Percentiles rank a stretch among this genome's conserved stretches.
phyloP scores from a whole-genome alignment of 2,888 invertebrate species.

The Cheilosia urbana region DNA sequence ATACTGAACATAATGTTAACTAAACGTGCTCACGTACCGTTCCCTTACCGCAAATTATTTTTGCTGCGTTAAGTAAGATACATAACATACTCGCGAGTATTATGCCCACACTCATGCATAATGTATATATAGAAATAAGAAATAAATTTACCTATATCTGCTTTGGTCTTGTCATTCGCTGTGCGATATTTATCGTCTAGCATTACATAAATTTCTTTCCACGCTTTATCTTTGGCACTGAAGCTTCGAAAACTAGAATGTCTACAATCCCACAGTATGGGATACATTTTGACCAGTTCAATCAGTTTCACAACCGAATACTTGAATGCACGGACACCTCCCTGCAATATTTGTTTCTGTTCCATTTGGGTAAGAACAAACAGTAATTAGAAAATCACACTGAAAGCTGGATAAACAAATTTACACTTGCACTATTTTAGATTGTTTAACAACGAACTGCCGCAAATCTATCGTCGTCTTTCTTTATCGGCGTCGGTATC shows the following conservation, averaged over 20 bases:
- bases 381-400: neutral
- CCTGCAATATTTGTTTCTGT: neutral
- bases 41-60: too few species aligned
- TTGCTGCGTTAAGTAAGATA: too few species aligned
- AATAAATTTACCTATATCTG: constrained; percentile 29
- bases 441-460: neutral
- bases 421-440: neutral
- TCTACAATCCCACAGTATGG: constrained; percentile 45
- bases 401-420: neutral
- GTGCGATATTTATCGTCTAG: constrained; percentile 46
- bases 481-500: constrained; percentile 49
- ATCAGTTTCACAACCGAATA: constrained; percentile 41
- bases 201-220: constrained; percentile 41
- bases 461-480: constrained; percentile 22
- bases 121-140: neutral
- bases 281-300: constrained; percentile 32
- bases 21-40: too few species aligned
- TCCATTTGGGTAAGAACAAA: neutral
- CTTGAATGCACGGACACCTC: constrained; percentile 1
- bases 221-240: constrained; percentile 35
- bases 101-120: too few species aligned
- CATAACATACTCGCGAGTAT: too few species aligned
- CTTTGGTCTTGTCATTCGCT: constrained; percentile 6
- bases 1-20: neutral
- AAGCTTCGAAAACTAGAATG: constrained; percentile 25